A percentile compares a stretch with the other conserved stretches of the same genome.
phyloP scores from a whole-genome alignment of 2,113 vertebrate species.

The Lophochroa leadbeateri region DNA sequence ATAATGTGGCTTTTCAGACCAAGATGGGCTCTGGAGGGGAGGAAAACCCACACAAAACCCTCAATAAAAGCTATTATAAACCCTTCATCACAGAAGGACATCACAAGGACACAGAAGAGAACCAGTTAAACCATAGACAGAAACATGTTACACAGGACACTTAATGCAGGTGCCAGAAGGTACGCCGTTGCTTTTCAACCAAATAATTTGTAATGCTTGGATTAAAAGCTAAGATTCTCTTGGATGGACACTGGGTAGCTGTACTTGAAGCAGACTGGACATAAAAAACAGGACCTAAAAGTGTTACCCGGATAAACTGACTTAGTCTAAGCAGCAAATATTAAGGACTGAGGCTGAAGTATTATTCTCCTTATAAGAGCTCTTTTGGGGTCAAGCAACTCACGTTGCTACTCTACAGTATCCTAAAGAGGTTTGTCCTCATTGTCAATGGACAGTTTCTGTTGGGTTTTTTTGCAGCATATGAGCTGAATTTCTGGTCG shows the following conservation, averaged over 20 bases:
- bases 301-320: neutral
- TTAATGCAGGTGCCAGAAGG: neutral
- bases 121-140: neutral
- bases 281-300: neutral
- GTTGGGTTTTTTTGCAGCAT: rapidly evolving
- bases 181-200: neutral
- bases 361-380: neutral
- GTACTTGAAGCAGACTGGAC: neutral
- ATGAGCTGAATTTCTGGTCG: neutral
- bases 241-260: neutral
- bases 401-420: neutral
- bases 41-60: neutral
- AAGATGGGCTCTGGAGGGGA: neutral
- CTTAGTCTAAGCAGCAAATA: neutral
- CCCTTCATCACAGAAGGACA: neutral
- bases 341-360: neutral
- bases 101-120: neutral
- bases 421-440: neutral
- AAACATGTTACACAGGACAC: neutral
- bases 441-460: neutral
- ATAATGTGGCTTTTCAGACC: neutral
- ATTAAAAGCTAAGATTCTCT: neutral
- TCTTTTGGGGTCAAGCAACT: neutral
- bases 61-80: neutral
- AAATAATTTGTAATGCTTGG: neutral